Percentiles rank a stretch among this genome's conserved stretches.
Evolutionary conservation across 2,113 vertebrate species (phyloP).

Genomic region (Petromus typicus): DNA sequence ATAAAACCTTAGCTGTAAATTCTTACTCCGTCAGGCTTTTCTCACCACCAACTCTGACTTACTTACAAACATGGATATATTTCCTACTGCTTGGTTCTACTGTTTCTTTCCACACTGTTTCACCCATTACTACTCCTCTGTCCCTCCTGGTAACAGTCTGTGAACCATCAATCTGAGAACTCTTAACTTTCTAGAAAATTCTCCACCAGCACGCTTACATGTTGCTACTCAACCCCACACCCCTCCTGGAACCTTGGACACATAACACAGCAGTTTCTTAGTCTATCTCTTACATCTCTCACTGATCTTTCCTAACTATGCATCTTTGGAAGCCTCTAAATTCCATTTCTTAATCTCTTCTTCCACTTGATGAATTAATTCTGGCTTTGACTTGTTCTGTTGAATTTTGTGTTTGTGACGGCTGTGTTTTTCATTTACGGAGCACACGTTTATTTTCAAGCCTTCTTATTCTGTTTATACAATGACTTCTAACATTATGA

Average conservation of each 20-base stretch:
- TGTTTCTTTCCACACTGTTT: constrained; percentile 30
- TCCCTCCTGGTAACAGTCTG: background rate
- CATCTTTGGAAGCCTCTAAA: background rate
- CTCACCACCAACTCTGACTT: background rate
- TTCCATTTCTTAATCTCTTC: background rate
- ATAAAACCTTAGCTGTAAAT: background rate
- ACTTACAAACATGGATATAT: background rate
- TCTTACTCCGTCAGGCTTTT: background rate
- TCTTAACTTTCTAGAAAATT: background rate
- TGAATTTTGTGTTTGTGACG: constrained; percentile 11
- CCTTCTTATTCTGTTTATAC: constrained; percentile 13
- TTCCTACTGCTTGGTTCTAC: background rate
- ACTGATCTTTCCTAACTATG: background rate
- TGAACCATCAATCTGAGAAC: constrained; percentile 3
- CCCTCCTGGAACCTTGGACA: background rate
- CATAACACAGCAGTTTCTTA: background rate
- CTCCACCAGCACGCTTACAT: background rate
- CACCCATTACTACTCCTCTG: background rate
- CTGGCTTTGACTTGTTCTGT: background rate
- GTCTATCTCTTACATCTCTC: background rate
- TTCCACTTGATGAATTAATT: constrained; percentile 5
- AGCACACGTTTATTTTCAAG: background rate
- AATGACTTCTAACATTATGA: background rate
- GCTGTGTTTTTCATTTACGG: background rate
- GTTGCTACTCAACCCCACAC: too few species aligned